Percentiles rank a stretch among this genome's conserved stretches.
phyloP scores from a whole-genome alignment of 1,140 invertebrate species.

The Drosophila burlai region DNA sequence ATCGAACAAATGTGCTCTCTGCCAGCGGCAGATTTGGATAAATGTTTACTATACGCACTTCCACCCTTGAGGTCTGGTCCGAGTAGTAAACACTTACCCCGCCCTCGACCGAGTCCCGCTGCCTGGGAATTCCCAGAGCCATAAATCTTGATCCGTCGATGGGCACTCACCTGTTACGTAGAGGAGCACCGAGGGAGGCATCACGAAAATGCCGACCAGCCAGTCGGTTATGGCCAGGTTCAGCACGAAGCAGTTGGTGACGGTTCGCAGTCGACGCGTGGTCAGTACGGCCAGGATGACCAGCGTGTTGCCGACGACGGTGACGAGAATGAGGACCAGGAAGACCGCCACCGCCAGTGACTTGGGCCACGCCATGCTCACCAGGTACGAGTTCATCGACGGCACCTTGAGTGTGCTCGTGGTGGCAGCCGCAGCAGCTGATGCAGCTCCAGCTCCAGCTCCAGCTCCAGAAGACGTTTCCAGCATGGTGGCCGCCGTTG shows the following conservation, averaged over 20 bases:
- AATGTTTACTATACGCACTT: conserved; percentile 35
- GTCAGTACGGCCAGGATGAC: conserved; percentile 96
- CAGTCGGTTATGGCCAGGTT: conserved; percentile 96
- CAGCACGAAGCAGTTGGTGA: conserved; percentile 98
- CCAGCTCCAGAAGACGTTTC: not conserved
- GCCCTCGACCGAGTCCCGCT: not conserved
- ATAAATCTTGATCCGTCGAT: conserved; percentile 21
- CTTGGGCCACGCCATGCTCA: conserved; percentile 73
- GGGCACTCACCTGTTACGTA: conserved; percentile 87
- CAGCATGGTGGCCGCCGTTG: conserved; percentile 1
- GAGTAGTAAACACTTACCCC: conserved; percentile 21
- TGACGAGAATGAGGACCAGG: conserved; percentile 88
- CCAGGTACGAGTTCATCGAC: conserved; percentile 65
- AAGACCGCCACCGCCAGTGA: conserved; percentile 83
- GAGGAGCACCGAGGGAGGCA: conserved; percentile 95
- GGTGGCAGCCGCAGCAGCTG: conserved; percentile 2
- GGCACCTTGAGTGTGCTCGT: conserved; percentile 21
- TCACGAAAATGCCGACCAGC: conserved; percentile 96
- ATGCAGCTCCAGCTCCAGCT: not conserved
- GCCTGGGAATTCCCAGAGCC: conserved; percentile 5
- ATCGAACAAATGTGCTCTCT: conserved; percentile 9
- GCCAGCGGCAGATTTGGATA: conserved; percentile 7
- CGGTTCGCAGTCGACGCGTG: conserved; percentile 94
- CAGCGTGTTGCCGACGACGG: conserved; percentile 93
- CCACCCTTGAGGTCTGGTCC: conserved; percentile 5